phyloP scores from a whole-genome alignment of 2,113 vertebrate species.

The Ranitomeya imitator region DNA sequence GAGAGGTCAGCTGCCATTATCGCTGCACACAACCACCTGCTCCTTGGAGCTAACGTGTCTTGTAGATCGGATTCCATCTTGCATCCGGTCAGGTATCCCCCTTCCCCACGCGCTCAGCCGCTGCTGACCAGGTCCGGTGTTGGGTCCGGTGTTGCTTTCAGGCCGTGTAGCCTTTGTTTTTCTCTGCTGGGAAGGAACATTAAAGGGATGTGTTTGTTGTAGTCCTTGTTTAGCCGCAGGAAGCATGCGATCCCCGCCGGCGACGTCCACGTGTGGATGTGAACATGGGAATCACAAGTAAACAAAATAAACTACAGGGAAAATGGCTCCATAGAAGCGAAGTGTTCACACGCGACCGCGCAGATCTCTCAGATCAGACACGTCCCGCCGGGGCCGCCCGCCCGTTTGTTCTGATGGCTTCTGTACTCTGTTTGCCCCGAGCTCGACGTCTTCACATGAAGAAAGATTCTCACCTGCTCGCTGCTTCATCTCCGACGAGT shows the following conservation, averaged over 20 bases:
- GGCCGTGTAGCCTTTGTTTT: neutral
- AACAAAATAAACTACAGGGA: neutral
- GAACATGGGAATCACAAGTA: neutral
- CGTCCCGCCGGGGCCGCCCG: neutral
- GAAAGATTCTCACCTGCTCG: neutral
- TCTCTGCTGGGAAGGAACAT: neutral
- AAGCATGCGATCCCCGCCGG: neutral
- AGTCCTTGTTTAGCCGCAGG: neutral
- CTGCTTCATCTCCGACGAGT: neutral
- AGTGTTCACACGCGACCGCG: neutral
- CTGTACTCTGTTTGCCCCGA: neutral
- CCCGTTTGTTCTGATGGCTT: neutral
- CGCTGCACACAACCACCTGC: no score
- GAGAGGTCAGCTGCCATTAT: no score
- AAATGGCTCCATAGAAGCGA: neutral
- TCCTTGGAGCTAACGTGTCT: no score
- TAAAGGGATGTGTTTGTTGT: neutral
- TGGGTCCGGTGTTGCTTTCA: no score
- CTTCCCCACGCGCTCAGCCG: no score
- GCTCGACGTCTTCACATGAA: neutral
- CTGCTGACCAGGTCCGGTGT: no score
- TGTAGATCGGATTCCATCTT: no score
- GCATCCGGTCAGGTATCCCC: no score
- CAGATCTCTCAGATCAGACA: conserved; percentile 3
- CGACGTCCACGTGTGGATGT: neutral